phyloP scores from a whole-genome alignment of 2,797 vertebrate species.

The Taeniopygia guttata region DNA sequence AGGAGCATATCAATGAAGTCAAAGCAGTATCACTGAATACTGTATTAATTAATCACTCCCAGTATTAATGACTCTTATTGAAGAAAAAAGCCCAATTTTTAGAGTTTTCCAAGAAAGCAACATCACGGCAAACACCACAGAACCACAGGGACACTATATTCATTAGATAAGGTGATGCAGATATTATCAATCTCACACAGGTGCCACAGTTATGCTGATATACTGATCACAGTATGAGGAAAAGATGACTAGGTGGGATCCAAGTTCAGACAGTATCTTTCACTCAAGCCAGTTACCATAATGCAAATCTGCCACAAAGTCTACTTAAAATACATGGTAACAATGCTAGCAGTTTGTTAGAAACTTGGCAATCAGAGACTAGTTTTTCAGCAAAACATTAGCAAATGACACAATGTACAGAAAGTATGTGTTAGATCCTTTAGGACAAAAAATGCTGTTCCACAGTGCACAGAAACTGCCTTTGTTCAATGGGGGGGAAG shows the following conservation, averaged over 20 bases:
- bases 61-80: neutral
- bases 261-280: neutral
- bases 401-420: neutral
- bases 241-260: neutral
- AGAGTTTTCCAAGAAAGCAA: neutral
- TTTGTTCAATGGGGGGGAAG: neutral
- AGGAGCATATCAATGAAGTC: neutral
- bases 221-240: neutral
- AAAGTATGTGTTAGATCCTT: neutral
- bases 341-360: neutral
- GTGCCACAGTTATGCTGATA: neutral
- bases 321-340: neutral
- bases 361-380: neutral
- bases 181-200: neutral
- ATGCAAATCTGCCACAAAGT: neutral
- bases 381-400: neutral
- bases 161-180: neutral
- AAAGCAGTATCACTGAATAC: neutral
- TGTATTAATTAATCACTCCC: neutral
- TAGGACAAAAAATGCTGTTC: neutral
- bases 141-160: neutral
- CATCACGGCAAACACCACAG: neutral
- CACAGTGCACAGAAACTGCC: neutral
- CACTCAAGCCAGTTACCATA: neutral
- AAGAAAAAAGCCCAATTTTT: neutral